Conservation (phyloP, 2,888 invertebrate species). For the Aproaerema taeniolella region DNA sequence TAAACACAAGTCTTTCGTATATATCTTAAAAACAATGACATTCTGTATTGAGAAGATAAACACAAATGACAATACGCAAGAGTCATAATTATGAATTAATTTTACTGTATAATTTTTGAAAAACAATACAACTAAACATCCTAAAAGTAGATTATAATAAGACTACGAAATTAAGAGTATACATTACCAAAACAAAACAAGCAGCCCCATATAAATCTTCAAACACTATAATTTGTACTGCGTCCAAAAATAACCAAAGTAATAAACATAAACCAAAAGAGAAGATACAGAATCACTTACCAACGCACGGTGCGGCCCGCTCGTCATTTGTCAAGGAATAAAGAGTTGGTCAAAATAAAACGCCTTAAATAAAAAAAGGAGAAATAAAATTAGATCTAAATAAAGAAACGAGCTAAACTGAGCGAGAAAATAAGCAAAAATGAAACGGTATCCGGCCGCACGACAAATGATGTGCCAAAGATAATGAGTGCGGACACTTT, state of each 20-base stretch:
- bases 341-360: constrained; percentile 19
- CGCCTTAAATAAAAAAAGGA: background rate
- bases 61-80: no score
- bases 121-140: background rate
- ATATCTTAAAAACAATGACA: no score
- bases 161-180: constrained; percentile 2
- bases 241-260: constrained; percentile 31
- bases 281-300: constrained; percentile 25
- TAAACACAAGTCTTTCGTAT: no score
- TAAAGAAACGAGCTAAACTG: constrained; percentile 1
- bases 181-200: constrained; percentile 6
- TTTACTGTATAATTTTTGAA: no score
- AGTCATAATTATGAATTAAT: no score
- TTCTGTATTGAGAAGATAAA: no score
- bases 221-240: constrained; percentile 30
- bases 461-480: constrained; percentile 17
- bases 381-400: constrained; percentile 5
- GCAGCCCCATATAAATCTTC: constrained; percentile 27
- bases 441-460: constrained; percentile 16
- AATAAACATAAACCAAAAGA: constrained; percentile 29
- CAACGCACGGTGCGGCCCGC: constrained; percentile 19
- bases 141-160: constrained; percentile 1
- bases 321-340: constrained; percentile 36
- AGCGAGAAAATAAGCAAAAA: constrained; percentile 14
- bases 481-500: constrained; percentile 15